phyloP scores from a whole-genome alignment of 2,797 vertebrate genomes.

The Malurus leucopterus region DNA sequence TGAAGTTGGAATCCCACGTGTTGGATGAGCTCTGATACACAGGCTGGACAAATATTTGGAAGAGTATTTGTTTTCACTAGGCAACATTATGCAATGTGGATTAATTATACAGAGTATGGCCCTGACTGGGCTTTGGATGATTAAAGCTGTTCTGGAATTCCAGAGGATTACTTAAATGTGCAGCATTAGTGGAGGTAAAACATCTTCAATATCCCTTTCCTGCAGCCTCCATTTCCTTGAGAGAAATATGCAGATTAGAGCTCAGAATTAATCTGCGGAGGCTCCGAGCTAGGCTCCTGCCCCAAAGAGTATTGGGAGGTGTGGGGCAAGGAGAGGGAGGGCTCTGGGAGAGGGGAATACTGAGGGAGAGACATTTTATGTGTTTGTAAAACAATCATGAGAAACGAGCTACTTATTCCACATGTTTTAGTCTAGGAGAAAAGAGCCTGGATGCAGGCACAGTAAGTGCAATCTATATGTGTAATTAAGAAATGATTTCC shows the following conservation, averaged over 20 bases:
- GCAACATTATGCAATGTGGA: constrained; percentile 43
- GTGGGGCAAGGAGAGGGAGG: constrained; percentile 1
- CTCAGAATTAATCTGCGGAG: constrained; percentile 50
- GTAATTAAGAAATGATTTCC: constrained; percentile 74
- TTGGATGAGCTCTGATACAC: neutral
- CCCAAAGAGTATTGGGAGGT: neutral
- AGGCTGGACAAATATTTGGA: constrained; percentile 37
- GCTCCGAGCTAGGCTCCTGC: constrained; percentile 1
- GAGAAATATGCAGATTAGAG: constrained; percentile 53
- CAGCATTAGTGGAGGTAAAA: constrained; percentile 58
- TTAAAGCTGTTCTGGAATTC: constrained; percentile 56
- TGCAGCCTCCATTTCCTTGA: constrained; percentile 50
- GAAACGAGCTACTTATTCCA: neutral
- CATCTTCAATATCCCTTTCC: constrained; percentile 44
- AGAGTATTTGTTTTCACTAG: neutral
- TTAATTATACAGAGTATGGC: constrained; percentile 33
- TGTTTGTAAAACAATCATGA: constrained; percentile 22
- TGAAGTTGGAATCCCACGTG: neutral
- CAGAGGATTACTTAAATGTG: constrained; percentile 54
- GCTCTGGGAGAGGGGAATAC: neutral
- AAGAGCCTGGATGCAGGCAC: neutral
- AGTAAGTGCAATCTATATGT: constrained; percentile 60
- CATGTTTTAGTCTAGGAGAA: neutral
- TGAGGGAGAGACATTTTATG: neutral
- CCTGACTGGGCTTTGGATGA: constrained; percentile 29